Evolutionary conservation across 1,140 invertebrate genomes (phyloP).

Genomic region (Brachionus calyciflorus): DNA sequence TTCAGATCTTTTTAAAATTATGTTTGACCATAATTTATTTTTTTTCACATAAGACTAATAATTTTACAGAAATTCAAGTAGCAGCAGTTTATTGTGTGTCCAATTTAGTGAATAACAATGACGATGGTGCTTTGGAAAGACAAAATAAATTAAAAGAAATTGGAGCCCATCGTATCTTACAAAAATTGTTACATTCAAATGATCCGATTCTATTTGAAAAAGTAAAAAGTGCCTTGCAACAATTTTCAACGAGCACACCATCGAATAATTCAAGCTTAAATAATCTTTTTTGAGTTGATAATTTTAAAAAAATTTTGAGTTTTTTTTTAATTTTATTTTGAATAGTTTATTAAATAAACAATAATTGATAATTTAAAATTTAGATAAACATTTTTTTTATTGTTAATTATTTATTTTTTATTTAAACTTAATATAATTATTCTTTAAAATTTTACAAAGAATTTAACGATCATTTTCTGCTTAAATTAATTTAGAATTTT

Average conservation of each 20-base stretch:
- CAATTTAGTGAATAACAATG: slow-evolving; percentile 18
- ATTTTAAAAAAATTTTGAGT: neutral
- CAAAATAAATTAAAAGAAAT: slow-evolving; percentile 41
- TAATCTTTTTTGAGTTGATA: neutral
- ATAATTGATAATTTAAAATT: too few relatives aligned
- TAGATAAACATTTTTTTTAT: too few relatives aligned
- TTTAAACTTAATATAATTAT: too few relatives aligned
- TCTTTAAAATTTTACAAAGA: too few relatives aligned
- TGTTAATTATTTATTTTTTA: too few relatives aligned
- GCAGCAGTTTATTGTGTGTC: slow-evolving; percentile 35
- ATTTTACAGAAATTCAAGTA: slow-evolving; percentile 31
- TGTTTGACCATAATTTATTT: too few relatives aligned
- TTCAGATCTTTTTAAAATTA: too few relatives aligned
- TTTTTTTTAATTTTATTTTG: slow-evolving; percentile 14
- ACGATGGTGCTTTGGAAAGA: slow-evolving; percentile 37
- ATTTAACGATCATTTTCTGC: too few relatives aligned
- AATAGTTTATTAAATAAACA: slow-evolving; percentile 13
- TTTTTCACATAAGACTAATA: slow-evolving; percentile 40
- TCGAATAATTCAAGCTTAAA: slow-evolving; percentile 8
- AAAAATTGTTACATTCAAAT: slow-evolving; percentile 40
- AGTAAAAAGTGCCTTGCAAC: slow-evolving; percentile 37
- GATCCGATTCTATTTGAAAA: slow-evolving; percentile 45
- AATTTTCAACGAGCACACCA: slow-evolving; percentile 28
- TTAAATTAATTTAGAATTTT: too few relatives aligned
- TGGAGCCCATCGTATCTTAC: slow-evolving; percentile 35